These are phyloP conservation scores for Petaurus breviceps DNA, from an alignment of 2,113 vertebrate species.

Conservation along the genomic window DNA sequence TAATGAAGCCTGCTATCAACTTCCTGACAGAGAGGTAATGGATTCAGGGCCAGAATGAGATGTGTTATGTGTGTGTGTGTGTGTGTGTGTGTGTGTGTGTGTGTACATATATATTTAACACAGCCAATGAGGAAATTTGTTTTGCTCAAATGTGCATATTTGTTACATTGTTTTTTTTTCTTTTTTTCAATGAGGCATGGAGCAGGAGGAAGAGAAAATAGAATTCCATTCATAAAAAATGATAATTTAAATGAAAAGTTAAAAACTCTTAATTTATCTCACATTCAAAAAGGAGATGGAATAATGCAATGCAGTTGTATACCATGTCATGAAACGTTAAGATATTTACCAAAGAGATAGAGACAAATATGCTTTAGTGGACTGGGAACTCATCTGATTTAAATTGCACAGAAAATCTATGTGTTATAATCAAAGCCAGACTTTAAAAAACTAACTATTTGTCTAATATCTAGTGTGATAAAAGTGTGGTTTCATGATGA, in stretches of 20 bases:
- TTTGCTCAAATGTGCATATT: neutral
- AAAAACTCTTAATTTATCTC: neutral
- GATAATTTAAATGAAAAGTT: neutral
- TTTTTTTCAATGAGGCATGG: no score
- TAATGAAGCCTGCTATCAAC: neutral
- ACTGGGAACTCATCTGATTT: neutral
- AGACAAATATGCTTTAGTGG: neutral
- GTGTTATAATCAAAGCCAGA: neutral
- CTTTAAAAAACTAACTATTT: neutral
- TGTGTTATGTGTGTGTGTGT: no score
- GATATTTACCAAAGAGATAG: no score
- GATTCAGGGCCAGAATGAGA: neutral
- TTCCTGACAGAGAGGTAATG: neutral
- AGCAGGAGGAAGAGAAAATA: neutral
- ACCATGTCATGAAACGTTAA: neutral
- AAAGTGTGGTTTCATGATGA: neutral
- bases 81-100: no score
- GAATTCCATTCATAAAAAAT: neutral
- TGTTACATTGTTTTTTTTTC: neutral
- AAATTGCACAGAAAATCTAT: neutral
- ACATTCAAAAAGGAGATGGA: neutral
- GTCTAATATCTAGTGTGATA: neutral
- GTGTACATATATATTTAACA: neutral
- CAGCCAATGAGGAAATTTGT: neutral
- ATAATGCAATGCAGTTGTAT: neutral